Evolutionary conservation across 2,888 invertebrate genomes (phyloP), one percentile per base, ranked within the genome.

Genomic region (Cephalotes varians): DNA sequence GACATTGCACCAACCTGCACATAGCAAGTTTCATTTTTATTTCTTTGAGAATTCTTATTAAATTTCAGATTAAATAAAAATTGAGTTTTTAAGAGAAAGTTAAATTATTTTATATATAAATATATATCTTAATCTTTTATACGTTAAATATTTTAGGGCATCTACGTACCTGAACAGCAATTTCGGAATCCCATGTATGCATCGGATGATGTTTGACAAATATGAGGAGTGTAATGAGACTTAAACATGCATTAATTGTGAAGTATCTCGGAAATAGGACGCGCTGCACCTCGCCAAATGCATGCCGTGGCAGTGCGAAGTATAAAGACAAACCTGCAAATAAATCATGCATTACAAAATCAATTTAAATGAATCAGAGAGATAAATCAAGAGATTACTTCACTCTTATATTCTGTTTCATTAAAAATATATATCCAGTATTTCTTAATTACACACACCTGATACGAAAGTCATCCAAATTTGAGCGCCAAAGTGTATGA

Each of bases 391-490:
- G 62, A 21, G 7, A 47, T 5, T 28, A 15, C 10, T 62, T 21
- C 21, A 28, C 7, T 60, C 37, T 47, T 25, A 40, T 47, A 12
- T 31, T 18, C 4, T 4, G 3, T 18, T 65, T 18, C 6, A 40
- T 65, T 44, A 18, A 18, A 21, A 21, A 25, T 28, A 56, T 28
- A 56, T 31, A 40, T 40, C 54, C 3, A 2, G 10, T 71, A 58
- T 44, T 51, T 56, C 0, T 56, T 47, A 12, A 28, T 40, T 56
- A 40, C 9, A 56, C 9, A 95, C 94, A 98, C 98, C 98, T 92
- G 98, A 98, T 49, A 98, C 96, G 92, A 98, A 97, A 15, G 98
- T 98, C 98, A 98, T 98, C 98, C 98, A 98, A 88, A 98, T 96
- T 95, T 98, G 98, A 28, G 98, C 96, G 47, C 98, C 98, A 90